phyloP scores from a whole-genome alignment of 2,888 invertebrate genomes.

The Acanthococcus lagerstroemiae region DNA sequence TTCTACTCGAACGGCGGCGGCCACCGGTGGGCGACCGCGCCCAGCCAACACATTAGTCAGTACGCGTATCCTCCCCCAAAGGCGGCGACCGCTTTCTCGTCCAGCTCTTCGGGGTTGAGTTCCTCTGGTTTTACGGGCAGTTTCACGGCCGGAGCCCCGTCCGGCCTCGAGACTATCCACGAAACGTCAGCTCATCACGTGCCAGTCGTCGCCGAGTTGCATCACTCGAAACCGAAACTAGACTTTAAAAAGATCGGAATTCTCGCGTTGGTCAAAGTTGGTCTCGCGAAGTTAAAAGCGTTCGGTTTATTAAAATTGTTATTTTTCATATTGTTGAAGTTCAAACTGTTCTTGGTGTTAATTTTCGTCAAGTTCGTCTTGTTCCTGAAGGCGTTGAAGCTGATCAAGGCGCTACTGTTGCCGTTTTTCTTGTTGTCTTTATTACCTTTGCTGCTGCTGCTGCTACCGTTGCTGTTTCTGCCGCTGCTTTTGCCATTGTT shows the following conservation, averaged over 20 bases:
- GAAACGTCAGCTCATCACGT: conserved; percentile 5
- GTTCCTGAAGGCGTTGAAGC: conserved; percentile 35
- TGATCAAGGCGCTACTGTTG: conserved; percentile 35
- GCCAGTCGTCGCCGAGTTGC: conserved; percentile 21
- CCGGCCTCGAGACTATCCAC: conserved; percentile 9
- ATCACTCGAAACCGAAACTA: conserved; percentile 27
- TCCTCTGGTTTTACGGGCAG: no score
- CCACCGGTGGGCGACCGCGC: background rate
- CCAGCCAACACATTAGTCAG: background rate
- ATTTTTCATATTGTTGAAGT: conserved; percentile 33
- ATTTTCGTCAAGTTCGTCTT: conserved; percentile 36
- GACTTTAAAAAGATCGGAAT: conserved; percentile 35
- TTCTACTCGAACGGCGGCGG: background rate
- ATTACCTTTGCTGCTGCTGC: conserved; percentile 10
- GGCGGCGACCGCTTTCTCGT: background rate
- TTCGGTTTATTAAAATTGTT: conserved; percentile 34
- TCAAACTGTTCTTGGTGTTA: conserved; percentile 33
- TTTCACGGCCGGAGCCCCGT: conserved; percentile 3
- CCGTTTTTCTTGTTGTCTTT: conserved; percentile 33
- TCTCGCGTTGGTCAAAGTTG: conserved; percentile 36
- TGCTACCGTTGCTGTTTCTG: background rate
- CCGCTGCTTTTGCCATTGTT: conserved; percentile 13
- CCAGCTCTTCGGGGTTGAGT: background rate
- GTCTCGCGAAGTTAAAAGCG: conserved; percentile 35
- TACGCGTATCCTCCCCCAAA: background rate